Evolutionary conservation across 2,113 vertebrate species (phyloP), one percentile per base, ranked within the genome.

Genomic region (Phalacrocorax brasilianus): DNA sequence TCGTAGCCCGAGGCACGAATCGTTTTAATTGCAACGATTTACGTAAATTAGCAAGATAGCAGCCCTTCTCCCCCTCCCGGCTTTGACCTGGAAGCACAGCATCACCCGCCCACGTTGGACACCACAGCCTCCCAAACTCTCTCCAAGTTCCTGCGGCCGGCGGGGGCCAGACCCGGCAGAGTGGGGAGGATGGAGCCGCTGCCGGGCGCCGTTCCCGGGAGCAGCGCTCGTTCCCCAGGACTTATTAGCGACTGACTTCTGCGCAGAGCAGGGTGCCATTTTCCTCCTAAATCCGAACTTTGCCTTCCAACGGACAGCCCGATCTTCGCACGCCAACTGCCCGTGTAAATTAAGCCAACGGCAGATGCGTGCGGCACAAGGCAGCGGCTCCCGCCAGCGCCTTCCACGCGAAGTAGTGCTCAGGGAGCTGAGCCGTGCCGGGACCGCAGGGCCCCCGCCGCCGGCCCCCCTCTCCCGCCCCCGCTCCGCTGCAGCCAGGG

Each of bases 11-110:
- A 49, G 72, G 62, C 82, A 58, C 4, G 30, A 93, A 71, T 79
- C 28, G 45, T 90, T 96, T 92, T 77, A 91, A 93, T 91, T 66
- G 65, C 67, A 77, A 89, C 40, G 68, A 92, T 81, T 92, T 72
- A 50, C 6, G 23, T 89, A 72, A 92, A 87, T 84, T 65, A 91
- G 65, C 65, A 42, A 63, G 32, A n/a, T 14, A 76, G 12, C 32
- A 18, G 26, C 49, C 45, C 40, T 68, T 71, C 26, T 91, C 13
- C 28, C 76, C 55, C 12, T 1, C 65, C 55, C 65, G 52, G 52
- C 73, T 80, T 53, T 42, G 32, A 91, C 22, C 45, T 65, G 45
- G 56, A 61, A 66, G 47, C 28, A 42, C 40, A 56, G 70, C 68
- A 72, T 87, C 65, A 55, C 27, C 47, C 50, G 12, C 68, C 52